Base-by-base conservation (phyloP, 2,888 invertebrate genomes). In the Pseudococcus jackbeardsleyi region DNA sequence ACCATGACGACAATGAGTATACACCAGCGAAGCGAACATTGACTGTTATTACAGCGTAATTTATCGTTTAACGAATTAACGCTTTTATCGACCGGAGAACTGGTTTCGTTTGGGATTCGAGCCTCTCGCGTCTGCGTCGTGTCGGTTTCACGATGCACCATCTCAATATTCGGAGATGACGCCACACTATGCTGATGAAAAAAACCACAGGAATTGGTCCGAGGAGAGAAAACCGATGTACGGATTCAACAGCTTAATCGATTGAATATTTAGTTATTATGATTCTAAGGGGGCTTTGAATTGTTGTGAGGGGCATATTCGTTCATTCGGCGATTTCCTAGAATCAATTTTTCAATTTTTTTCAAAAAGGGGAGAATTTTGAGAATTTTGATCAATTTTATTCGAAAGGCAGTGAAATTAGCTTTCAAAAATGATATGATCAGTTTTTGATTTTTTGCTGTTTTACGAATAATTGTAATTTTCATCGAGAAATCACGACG, bases 31-130 rank as follows among this genome's bases (percentile, higher is more conserved):
- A 68, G 77, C 77, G 77, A 77, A 77, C 77, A 77, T 77, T 42
- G 77, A 77, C 77, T 33, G 77, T 77, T 77, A 77, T 77, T 77
- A 77, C 77, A 39, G 77, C 6, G 39, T 77, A 77, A 77, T 77
- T 77, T 77, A 77, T 77, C 39, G 39, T 77, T 68, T 77, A 77
- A 77, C 77, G 77, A 77, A 77, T 77, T 77, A 77, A 77, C 77
- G 77, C 77, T 77, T 77, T 77, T 77, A 77, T 77, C 77, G 77
- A 42, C 77, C 77, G 42, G 15, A 54, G 54, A 77, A 77, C 77
- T 77, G 77, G 77, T 77, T 77, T 54, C 42, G 42, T 42, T 77
- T 33, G 26, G 39, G 39, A 39, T 77, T 77, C 77, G 77, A 12
- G 6, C 42, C 9, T 42, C 42, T 33, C 26, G 26, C 26, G 26